These are phyloP conservation scores for Acrossocheilus fasciatus DNA, from an alignment of 2,797 vertebrate genomes.

Conservation along the genomic window DNA sequence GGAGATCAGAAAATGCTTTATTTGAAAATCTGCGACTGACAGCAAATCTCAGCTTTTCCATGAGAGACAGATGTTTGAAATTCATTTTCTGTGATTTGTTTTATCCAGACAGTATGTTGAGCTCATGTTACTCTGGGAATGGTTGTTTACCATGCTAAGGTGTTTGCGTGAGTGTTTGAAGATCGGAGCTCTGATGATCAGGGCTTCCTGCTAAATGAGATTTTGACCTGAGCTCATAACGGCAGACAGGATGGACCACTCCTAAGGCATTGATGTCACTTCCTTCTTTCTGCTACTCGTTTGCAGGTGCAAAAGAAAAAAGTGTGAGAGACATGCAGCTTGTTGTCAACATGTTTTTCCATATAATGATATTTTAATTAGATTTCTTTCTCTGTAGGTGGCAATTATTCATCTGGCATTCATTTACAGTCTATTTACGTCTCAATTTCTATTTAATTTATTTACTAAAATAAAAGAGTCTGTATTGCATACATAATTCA, in stretches of 20 bases:
- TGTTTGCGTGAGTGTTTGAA: constrained; percentile 29
- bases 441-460: background rate
- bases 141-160: background rate
- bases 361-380: background rate
- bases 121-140: background rate
- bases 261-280: constrained; percentile 61
- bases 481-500: background rate
- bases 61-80: constrained; percentile 40
- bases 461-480: background rate
- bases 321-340: constrained; percentile 16
- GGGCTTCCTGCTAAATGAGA: constrained; percentile 56
- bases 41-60: constrained; percentile 24
- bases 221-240: constrained; percentile 57
- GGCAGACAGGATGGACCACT: constrained; percentile 61
- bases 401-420: background rate
- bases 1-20: background rate
- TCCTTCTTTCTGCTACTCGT: constrained; percentile 52
- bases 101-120: background rate
- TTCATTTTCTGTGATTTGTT: background rate
- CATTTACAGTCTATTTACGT: constrained; percentile 1
- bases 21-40: constrained; percentile 32
- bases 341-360: constrained; percentile 31
- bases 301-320: constrained; percentile 52
- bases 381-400: background rate
- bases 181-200: constrained; percentile 50